Percentiles rank a stretch among this genome's conserved stretches.
Evolutionary conservation across 2,113 vertebrate genomes (phyloP).

Genomic region (Casuarius casuarius): DNA sequence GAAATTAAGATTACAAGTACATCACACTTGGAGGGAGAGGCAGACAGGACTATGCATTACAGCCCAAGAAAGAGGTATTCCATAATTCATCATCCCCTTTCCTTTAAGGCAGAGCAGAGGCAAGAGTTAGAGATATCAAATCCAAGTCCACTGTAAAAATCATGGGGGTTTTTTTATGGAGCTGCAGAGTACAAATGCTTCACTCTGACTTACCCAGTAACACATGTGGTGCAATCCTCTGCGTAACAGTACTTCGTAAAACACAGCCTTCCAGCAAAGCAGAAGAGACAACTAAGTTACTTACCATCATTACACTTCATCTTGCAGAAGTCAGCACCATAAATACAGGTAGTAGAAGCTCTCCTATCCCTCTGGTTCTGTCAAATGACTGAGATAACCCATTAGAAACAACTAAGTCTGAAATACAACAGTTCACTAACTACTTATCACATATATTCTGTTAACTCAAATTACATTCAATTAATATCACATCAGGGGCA

Average conservation of each 20-base stretch:
- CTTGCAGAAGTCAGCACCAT: neutral
- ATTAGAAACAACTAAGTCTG: neutral
- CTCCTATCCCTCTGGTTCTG: neutral
- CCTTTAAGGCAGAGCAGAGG: neutral
- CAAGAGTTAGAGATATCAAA: neutral
- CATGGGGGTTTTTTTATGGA: neutral
- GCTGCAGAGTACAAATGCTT: neutral
- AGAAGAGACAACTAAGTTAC: neutral
- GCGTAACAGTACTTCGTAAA: neutral
- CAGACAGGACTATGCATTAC: neutral
- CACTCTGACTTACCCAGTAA: neutral
- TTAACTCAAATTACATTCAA: neutral
- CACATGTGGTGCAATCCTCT: neutral
- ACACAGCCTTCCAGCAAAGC: neutral
- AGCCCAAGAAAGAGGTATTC: neutral
- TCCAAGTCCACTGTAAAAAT: neutral
- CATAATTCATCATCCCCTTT: neutral
- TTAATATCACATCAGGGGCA: neutral
- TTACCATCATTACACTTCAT: neutral
- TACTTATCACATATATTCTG: neutral
- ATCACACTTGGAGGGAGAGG: rapidly evolving
- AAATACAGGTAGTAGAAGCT: neutral
- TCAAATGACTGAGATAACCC: neutral
- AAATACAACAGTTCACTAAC: neutral
- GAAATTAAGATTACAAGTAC: neutral